Conservation (phyloP, 2,888 invertebrate genomes). For the Cephus pulcher region DNA sequence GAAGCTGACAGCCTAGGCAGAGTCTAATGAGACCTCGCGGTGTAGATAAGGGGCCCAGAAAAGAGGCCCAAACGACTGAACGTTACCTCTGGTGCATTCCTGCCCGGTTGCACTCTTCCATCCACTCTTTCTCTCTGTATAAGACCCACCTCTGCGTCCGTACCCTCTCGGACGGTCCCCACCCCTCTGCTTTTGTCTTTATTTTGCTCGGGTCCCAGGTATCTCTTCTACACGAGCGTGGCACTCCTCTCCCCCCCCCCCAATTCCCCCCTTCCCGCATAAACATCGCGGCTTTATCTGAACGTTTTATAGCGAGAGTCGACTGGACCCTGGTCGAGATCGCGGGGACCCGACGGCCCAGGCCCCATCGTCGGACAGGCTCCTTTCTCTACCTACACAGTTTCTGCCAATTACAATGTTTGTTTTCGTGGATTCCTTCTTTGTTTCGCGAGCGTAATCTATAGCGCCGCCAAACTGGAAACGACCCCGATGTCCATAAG, state of each 20-base stretch:
- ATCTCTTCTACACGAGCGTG: conserved; percentile 30
- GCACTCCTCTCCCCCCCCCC: conserved; percentile 35
- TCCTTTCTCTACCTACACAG: conserved; percentile 6
- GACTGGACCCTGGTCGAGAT: conserved; percentile 4
- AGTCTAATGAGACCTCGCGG: conserved; percentile 20
- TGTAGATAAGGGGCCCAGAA: conserved; percentile 31
- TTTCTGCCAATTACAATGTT: conserved; percentile 31
- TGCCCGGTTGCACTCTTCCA: conserved; percentile 42
- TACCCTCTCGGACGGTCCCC: conserved; percentile 10
- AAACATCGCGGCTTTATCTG: conserved; percentile 61
- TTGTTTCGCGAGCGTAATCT: conserved; percentile 36
- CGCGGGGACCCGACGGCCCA: neutral
- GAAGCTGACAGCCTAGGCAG: neutral
- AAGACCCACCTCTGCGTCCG: neutral
- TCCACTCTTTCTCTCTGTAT: conserved; percentile 13
- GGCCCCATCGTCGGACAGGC: neutral
- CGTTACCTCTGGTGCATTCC: conserved; percentile 42
- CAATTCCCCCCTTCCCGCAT: conserved; percentile 44
- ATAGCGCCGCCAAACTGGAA: conserved; percentile 29
- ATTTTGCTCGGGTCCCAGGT: conserved; percentile 50
- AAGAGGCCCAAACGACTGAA: conserved; percentile 32
- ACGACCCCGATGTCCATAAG: conserved; percentile 27
- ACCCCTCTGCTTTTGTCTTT: conserved; percentile 49
- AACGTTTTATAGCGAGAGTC: conserved; percentile 51
- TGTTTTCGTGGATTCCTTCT: conserved; percentile 35